A percentile compares a stretch with the other conserved stretches of the same genome.
These are phyloP conservation scores for Hippocampus mohnikei DNA, from an alignment of 2,113 vertebrate genomes.

Conservation along the genomic window DNA sequence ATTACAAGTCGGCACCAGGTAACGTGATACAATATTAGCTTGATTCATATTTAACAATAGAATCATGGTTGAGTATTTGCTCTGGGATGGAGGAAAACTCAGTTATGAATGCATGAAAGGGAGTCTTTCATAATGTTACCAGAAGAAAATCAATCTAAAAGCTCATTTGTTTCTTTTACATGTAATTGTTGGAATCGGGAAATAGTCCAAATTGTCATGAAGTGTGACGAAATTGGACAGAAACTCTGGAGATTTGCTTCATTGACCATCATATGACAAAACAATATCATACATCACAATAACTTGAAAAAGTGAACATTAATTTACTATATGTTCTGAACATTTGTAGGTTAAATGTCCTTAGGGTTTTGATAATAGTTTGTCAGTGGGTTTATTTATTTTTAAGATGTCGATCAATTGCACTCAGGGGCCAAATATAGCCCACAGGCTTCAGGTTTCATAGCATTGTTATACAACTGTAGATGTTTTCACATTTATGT, in stretches of 20 bases:
- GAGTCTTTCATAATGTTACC: too few species aligned
- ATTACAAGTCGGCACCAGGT: not conserved
- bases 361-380: not conserved
- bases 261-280: not conserved
- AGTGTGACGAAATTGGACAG: too few species aligned
- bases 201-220: too few species aligned
- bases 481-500: conserved; percentile 55
- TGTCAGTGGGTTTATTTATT: not conserved
- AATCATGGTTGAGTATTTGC: not conserved
- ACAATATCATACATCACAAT: not conserved
- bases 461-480: conserved; percentile 33
- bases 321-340: not conserved
- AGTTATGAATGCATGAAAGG: too few species aligned
- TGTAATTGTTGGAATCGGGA: too few species aligned
- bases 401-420: not conserved
- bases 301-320: too few species aligned
- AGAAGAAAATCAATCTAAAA: too few species aligned
- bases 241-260: too few species aligned
- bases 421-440: not conserved
- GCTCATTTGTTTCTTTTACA: not conserved
- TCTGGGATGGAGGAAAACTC: not conserved
- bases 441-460: not conserved
- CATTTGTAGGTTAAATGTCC: not conserved
- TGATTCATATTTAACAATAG: not conserved
- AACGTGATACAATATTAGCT: not conserved